Evolutionary conservation across 1,140 invertebrate genomes (phyloP), one percentile per base, ranked within the genome.

Genomic region (Drosophila biarmipes): DNA sequence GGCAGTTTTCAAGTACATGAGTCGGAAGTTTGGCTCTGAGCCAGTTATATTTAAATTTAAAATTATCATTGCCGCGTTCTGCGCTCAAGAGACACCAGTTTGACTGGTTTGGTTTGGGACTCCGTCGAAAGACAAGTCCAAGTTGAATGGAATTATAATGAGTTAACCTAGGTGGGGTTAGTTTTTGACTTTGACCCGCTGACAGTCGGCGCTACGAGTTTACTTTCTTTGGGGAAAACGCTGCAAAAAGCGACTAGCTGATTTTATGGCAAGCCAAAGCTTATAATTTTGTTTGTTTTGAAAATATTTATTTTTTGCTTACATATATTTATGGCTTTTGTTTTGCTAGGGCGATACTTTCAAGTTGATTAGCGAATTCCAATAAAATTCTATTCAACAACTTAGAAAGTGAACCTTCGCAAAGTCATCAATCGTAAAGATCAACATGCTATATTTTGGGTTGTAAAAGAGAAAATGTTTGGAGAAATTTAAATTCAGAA

Each of bases 151-250:
- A 46, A 27, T 68, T 55, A 68, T 69, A 73, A 74, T 73, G 72
- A 74, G 45, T 74, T 43, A 24, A 58, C 59, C 45, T 55, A 48
- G 72, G 72, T 29, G 59, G 58, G 51, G 69, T 63, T 74, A 74
- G 63, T 73, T 43, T 55, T 56, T 73, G 51, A 34, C 69, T 74
- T 63, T 74, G 69, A 74, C 72, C 69, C 56, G 62, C 31, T 68
- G 48, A 45, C 56, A 68, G 49, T 14, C 40, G 38, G 11, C 15
- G 48, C 62, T 43, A 34, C 37, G 27, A 35, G 43, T 73, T 74
- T 73, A 74, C 69, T 74, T 74, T 74, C 72, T 73, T 31, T 73
- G 71, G 49, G 37, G 29, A 74, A 74, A 48, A 62, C n/a, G 68
- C 40, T n/a, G 68, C 64, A 35, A 43, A 43, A 45, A 38, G 11